These are phyloP conservation scores for Poeciliopsis occidentalis DNA, from an alignment of 2,113 vertebrate species.

Conservation along the genomic window DNA sequence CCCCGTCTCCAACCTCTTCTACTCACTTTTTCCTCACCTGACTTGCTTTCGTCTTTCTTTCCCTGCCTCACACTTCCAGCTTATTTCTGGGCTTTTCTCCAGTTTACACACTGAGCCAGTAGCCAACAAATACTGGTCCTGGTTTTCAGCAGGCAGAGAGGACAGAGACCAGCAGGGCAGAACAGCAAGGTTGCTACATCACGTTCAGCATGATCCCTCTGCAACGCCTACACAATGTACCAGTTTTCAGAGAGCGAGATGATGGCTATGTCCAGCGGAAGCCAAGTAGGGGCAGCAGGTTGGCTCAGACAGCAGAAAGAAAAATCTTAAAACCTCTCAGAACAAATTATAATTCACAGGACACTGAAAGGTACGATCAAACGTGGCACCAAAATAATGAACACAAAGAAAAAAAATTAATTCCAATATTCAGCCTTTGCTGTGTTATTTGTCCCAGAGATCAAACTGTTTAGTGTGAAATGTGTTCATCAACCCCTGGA, in stretches of 20 bases:
- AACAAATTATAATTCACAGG: not conserved
- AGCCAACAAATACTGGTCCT: conserved; percentile 70
- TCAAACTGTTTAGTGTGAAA: not conserved
- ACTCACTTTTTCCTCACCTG: conserved; percentile 20
- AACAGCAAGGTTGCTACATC: conserved; percentile 64
- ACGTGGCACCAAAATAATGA: not conserved
- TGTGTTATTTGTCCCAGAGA: not conserved
- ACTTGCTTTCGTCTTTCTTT: not conserved
- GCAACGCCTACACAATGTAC: conserved; percentile 62
- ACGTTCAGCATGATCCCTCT: conserved; percentile 58
- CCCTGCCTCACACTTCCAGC: conserved; percentile 4
- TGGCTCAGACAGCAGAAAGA: not conserved
- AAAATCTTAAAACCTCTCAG: not conserved
- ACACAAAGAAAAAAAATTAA: not conserved
- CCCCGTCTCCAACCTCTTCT: not conserved
- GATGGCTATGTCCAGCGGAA: conserved; percentile 17
- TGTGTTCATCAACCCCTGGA: no score
- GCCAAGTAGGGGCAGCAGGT: not conserved
- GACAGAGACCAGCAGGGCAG: conserved; percentile 61
- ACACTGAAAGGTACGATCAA: not conserved
- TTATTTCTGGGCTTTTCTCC: conserved; percentile 69
- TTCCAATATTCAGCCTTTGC: not conserved
- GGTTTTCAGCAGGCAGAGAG: conserved; percentile 54
- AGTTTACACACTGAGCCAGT: conserved; percentile 62
- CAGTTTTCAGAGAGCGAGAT: conserved; percentile 23